phyloP scores from a whole-genome alignment of 2,888 invertebrate genomes.

The Conomelus anceps region DNA sequence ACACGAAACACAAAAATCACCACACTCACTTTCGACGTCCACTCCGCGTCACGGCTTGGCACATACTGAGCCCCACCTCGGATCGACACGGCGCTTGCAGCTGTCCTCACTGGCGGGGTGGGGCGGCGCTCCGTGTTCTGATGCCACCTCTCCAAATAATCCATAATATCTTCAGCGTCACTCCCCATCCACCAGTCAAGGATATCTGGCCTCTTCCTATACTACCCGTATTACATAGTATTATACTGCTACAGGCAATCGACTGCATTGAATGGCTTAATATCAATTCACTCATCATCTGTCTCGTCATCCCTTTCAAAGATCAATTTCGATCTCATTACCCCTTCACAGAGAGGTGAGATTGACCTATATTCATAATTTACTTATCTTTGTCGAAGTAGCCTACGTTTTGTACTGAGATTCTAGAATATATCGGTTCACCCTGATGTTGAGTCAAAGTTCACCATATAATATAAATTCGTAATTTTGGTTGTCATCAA shows the following conservation, averaged over 20 bases:
- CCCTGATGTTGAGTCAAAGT: too few relatives aligned
- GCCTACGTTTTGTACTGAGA: neutral
- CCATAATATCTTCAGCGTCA: neutral
- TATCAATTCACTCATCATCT: neutral
- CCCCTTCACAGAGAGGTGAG: neutral
- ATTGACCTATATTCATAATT: neutral
- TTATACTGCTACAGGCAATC: neutral
- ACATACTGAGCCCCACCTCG: neutral
- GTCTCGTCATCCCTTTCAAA: neutral
- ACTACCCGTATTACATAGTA: neutral
- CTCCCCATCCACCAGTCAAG: neutral
- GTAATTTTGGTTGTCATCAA: too few relatives aligned
- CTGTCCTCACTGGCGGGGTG: neutral
- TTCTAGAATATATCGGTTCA: too few relatives aligned
- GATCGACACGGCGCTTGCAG: neutral
- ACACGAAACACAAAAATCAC: neutral
- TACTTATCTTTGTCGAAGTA: neutral
- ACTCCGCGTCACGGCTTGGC: slow-evolving; percentile 7
- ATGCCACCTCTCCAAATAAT: neutral
- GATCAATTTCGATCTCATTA: neutral
- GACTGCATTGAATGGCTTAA: neutral
- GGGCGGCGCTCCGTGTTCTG: neutral
- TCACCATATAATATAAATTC: too few relatives aligned
- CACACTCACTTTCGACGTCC: slow-evolving; percentile 1
- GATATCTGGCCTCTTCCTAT: neutral